Conservation (phyloP, 2,113 vertebrate genomes). For the Dicerorhinus sumatrensis region DNA sequence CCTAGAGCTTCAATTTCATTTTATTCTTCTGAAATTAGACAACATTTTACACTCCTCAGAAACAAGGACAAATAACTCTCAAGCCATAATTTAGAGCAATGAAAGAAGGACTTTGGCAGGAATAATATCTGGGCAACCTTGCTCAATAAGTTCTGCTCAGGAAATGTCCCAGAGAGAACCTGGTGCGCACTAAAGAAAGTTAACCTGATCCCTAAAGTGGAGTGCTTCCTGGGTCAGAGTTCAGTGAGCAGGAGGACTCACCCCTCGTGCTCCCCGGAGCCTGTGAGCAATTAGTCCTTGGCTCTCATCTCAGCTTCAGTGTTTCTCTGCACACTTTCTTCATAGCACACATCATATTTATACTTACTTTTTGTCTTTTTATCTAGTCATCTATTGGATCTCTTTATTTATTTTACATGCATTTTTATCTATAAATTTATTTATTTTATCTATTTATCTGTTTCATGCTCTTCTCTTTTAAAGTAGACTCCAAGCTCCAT, state of each 20-base stretch:
- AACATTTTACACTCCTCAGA: not conserved
- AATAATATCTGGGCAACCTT: not conserved
- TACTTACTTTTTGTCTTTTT: not conserved
- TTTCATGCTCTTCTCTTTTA: not conserved
- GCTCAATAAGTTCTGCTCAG: not conserved
- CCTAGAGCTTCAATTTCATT: not conserved
- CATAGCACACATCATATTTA: not conserved
- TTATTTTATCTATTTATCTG: not conserved
- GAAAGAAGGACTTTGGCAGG: not conserved
- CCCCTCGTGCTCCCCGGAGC: not conserved
- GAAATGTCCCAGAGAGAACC: not conserved
- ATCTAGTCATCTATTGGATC: not conserved
- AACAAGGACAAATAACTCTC: not conserved
- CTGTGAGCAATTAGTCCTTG: too few species aligned
- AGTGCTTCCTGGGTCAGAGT: not conserved
- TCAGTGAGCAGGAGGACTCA: not conserved
- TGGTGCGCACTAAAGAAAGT: not conserved
- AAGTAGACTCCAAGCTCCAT: not conserved
- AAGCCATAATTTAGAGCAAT: not conserved
- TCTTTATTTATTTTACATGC: not conserved
- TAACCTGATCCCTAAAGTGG: not conserved
- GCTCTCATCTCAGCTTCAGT: not conserved
- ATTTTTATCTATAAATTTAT: not conserved
- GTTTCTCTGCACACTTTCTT: not conserved
- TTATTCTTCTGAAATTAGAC: not conserved